Evolutionary conservation across 2,797 vertebrate species (phyloP).

Genomic region (Mareca strepera): DNA sequence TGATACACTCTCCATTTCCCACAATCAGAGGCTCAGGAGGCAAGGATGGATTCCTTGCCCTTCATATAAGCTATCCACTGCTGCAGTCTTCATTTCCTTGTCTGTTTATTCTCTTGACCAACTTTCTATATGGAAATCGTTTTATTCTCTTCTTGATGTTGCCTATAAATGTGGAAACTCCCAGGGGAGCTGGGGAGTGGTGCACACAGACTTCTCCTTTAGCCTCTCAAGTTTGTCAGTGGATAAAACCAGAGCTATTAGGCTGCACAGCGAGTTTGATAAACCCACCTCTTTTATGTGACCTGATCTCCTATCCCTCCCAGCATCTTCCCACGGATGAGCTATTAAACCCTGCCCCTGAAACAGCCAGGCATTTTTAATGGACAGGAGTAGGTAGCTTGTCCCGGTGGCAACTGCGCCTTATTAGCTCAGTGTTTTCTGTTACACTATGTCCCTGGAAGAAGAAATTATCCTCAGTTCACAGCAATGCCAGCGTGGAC

Average conservation of each 20-base stretch:
- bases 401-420: neutral
- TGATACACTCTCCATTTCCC: neutral
- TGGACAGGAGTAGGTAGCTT: neutral
- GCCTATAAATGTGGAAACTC: neutral
- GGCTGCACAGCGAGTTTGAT: neutral
- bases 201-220: neutral
- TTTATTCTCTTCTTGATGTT: neutral
- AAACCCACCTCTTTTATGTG: neutral
- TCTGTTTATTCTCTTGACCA: neutral
- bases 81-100: neutral
- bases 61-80: neutral
- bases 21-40: neutral
- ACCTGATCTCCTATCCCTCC: neutral
- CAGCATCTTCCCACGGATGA: neutral
- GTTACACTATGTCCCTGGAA: neutral
- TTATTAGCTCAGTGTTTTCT: neutral
- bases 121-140: neutral
- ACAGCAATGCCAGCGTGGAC: neutral
- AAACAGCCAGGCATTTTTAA: neutral
- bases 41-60: neutral
- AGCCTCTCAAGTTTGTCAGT: neutral
- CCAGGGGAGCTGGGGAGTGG: neutral
- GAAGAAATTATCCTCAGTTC: neutral
- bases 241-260: neutral
- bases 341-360: neutral